Evolutionary conservation across 2,888 invertebrate species (phyloP).

Genomic region (Beris chalybata): DNA sequence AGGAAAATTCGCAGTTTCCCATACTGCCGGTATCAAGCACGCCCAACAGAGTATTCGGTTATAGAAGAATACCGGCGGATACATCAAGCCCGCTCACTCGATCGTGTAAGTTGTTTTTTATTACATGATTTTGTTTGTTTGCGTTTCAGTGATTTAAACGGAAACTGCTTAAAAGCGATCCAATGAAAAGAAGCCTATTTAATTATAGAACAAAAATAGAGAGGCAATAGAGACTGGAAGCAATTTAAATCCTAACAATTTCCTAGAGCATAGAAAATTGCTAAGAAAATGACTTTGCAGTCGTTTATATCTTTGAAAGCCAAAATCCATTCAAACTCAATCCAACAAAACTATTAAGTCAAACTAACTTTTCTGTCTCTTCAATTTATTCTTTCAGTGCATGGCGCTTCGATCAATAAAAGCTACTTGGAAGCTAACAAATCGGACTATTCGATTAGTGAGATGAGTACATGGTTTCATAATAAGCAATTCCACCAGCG

Average conservation of each 20-base stretch:
- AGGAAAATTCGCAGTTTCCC: slow-evolving; percentile 36
- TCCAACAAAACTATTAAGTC: not conserved
- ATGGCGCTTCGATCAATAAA: slow-evolving; percentile 54
- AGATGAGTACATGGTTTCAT: slow-evolving; percentile 53
- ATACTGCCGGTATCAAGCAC: slow-evolving; percentile 50
- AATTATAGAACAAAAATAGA: no score
- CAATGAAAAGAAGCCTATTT: not conserved
- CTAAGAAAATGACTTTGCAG: no score
- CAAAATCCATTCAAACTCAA: no score
- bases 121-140: not conserved
- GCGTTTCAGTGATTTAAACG: not conserved
- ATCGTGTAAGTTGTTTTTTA: slow-evolving; percentile 17
- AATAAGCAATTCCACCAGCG: slow-evolving; percentile 42
- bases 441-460: slow-evolving; percentile 53
- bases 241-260: no score
- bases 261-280: no score
- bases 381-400: slow-evolving; percentile 44
- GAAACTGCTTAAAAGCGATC: no score
- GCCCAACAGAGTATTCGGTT: slow-evolving; percentile 46
- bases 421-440: slow-evolving; percentile 55
- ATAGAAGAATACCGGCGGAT: slow-evolving; percentile 24
- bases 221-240: no score
- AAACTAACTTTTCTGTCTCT: not conserved
- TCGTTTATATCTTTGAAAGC: no score
- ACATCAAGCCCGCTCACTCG: slow-evolving; percentile 22